A percentile compares a stretch with the other conserved stretches of the same genome.
Conservation (phyloP, 2,797 vertebrate species). For the Sarcoramphus papa region DNA sequence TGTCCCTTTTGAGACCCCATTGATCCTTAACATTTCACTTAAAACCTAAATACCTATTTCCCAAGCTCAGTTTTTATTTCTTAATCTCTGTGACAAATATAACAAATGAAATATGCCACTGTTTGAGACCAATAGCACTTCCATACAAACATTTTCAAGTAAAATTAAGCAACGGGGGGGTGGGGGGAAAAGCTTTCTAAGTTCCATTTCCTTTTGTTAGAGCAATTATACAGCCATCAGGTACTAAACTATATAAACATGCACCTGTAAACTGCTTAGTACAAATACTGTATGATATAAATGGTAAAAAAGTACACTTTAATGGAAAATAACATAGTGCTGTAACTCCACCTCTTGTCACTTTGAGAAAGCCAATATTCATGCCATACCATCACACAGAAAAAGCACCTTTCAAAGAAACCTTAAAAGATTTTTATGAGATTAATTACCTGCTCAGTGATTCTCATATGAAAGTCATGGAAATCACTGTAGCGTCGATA, state of each 20-base stretch:
- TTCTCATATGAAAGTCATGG: constrained; percentile 98
- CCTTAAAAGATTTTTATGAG: background rate
- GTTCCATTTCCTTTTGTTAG: background rate
- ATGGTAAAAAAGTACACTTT: background rate
- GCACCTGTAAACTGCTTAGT: background rate
- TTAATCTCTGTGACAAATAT: constrained; percentile 45
- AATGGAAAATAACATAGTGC: background rate
- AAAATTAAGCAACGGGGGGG: background rate
- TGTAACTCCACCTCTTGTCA: background rate
- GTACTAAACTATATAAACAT: rapidly evolving
- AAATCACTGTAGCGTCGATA: constrained; percentile 98
- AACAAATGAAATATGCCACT: background rate
- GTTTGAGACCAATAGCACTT: background rate
- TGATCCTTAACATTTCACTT: background rate
- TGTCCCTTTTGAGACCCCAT: background rate
- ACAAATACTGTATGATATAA: background rate
- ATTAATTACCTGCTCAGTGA: constrained; percentile 89
- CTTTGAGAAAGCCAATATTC: background rate
- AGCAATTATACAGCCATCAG: background rate
- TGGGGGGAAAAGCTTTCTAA: background rate
- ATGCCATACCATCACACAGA: background rate
- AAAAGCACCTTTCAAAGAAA: background rate
- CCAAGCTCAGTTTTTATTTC: constrained; percentile 48
- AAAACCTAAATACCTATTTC: constrained; percentile 41
- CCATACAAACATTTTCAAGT: background rate